Conservation (phyloP, 1,140 invertebrate species). For the Leptopilina boulardi region DNA sequence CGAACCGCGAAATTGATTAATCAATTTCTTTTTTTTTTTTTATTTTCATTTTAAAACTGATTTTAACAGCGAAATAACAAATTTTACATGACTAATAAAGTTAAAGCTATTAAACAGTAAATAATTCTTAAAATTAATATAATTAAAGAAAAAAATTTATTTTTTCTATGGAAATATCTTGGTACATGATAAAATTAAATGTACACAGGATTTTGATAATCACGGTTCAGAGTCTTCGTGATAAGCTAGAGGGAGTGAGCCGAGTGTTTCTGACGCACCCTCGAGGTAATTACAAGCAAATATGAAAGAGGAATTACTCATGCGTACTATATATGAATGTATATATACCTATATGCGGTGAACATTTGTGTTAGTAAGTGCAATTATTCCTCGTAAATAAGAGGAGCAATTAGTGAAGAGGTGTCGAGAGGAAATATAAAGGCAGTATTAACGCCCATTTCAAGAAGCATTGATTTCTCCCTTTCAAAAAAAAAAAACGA, state of each 20-base stretch:
- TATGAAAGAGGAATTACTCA: neutral
- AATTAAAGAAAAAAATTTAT: too few species aligned
- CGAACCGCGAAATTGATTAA: too few species aligned
- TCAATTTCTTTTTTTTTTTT: too few species aligned
- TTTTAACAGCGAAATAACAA: too few species aligned
- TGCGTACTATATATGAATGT: neutral
- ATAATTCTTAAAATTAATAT: too few species aligned
- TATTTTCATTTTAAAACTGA: too few species aligned
- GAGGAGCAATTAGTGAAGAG: neutral
- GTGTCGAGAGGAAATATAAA: neutral
- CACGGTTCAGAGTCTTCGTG: neutral
- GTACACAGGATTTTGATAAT: neutral
- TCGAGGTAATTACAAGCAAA: slow-evolving; percentile 12
- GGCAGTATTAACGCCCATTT: neutral
- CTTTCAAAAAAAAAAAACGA: neutral
- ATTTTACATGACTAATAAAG: too few species aligned
- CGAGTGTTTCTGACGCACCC: slow-evolving; percentile 5
- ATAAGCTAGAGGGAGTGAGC: neutral
- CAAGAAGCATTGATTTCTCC: neutral
- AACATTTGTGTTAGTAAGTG: neutral
- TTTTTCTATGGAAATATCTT: too few species aligned
- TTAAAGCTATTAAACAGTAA: too few species aligned
- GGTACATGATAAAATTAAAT: neutral
- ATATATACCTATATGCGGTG: too few species aligned
- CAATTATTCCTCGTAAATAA: neutral